Conservation (phyloP, 2,113 vertebrate species). For the Pangasianodon hypophthalmus region DNA sequence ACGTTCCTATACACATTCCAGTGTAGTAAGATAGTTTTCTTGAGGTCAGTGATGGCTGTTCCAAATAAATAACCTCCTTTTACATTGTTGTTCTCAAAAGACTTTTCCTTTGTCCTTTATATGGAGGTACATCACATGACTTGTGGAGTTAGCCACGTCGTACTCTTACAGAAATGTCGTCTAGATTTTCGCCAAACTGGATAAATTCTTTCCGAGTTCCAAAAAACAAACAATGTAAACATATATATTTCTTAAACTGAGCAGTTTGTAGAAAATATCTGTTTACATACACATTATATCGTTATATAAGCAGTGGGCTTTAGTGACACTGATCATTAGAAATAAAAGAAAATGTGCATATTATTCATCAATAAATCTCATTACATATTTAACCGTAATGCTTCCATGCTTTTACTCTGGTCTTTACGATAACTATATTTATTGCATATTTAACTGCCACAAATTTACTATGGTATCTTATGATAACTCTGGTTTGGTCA, state of each 20-base stretch:
- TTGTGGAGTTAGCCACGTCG: no score
- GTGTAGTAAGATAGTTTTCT: no score
- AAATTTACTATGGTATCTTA: constrained; percentile 9
- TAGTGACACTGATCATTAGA: background rate
- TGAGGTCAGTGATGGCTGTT: no score
- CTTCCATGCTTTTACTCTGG: background rate
- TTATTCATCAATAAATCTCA: background rate
- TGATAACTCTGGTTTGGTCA: background rate
- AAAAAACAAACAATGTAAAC: background rate
- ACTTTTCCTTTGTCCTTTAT: no score
- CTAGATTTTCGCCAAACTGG: no score
- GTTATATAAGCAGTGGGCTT: background rate
- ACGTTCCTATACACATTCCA: no score
- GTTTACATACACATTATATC: background rate
- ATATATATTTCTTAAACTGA: background rate
- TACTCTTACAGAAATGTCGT: no score
- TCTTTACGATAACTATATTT: background rate
- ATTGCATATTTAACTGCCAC: background rate
- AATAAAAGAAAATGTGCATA: background rate
- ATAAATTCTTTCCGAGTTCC: no score
- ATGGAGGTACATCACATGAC: no score
- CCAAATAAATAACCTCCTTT: no score
- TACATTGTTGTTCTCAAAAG: no score
- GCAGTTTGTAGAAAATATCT: background rate
- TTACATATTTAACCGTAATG: background rate